These are phyloP conservation scores for Oxygymnocypris stewartii DNA, from an alignment of 2,113 vertebrate genomes.

Conservation along the genomic window DNA sequence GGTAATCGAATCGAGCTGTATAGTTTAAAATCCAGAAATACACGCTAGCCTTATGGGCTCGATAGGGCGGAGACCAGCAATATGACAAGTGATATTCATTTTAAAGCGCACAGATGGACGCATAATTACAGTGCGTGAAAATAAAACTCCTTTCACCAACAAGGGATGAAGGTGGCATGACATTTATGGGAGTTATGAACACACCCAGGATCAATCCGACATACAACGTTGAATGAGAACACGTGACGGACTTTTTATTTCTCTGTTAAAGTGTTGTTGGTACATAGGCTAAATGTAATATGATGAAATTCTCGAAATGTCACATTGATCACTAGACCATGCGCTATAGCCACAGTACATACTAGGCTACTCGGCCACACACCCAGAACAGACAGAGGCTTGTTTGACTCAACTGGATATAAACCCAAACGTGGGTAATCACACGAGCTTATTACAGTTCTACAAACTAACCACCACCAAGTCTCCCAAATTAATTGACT, in stretches of 20 bases:
- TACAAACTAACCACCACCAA: not conserved
- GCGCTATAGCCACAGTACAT: not conserved
- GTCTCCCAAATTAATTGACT: not conserved
- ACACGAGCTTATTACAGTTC: slow-evolving; percentile 22
- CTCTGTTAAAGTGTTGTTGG: not conserved
- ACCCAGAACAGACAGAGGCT: not conserved
- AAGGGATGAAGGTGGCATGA: not conserved
- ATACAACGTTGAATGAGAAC: slow-evolving; percentile 21
- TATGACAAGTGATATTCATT: slow-evolving; percentile 2
- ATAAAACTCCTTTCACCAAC: not conserved
- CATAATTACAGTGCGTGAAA: not conserved
- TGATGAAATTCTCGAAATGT: not conserved
- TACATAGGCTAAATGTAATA: not conserved
- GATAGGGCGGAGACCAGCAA: slow-evolving; percentile 20
- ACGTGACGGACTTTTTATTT: slow-evolving; percentile 3
- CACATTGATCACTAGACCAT: not conserved
- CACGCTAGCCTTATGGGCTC: not conserved
- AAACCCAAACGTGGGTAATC: slow-evolving; percentile 23
- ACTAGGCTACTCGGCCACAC: not conserved
- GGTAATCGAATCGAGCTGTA: not conserved
- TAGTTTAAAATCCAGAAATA: not conserved
- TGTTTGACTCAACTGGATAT: slow-evolving; percentile 14
- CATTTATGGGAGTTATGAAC: slow-evolving; percentile 38
- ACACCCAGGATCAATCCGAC: slow-evolving; percentile 48
- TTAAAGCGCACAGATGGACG: not conserved